phyloP scores from a whole-genome alignment of 2,113 vertebrate species.

The Thymallus thymallus region DNA sequence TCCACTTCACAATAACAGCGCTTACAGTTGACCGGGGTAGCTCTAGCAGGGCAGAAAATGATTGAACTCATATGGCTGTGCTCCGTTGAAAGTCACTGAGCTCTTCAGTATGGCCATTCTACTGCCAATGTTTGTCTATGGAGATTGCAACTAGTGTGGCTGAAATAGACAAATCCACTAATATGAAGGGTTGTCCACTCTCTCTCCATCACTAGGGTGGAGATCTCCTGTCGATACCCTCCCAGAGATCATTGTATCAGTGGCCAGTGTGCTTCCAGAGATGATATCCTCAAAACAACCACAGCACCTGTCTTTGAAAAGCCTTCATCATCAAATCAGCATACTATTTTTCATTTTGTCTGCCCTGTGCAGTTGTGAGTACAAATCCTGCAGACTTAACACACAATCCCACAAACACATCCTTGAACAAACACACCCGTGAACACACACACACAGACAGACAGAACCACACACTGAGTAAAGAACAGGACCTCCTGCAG shows the following conservation, averaged over 20 bases:
- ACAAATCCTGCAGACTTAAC: neutral
- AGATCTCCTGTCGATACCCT: neutral
- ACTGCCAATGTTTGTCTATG: no score
- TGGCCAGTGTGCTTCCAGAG: neutral
- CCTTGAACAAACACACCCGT: neutral
- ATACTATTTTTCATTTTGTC: neutral
- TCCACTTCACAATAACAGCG: no score
- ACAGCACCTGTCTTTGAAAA: no score
- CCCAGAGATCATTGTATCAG: neutral
- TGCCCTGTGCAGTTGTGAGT: neutral
- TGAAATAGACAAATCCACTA: no score
- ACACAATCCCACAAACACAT: neutral
- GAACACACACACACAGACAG: neutral
- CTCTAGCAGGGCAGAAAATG: no score
- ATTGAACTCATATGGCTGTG: no score
- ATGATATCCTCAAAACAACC: neutral
- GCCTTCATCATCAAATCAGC: no score
- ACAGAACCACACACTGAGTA: conserved; percentile 7
- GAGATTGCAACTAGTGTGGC: no score
- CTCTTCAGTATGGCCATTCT: no score
- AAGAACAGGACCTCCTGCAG: conserved; percentile 16
- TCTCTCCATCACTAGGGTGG: conserved; percentile 8
- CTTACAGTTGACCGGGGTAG: no score
- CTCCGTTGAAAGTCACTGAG: no score
- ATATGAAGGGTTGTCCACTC: neutral